Base-by-base conservation (phyloP, 1,140 invertebrate species). In the Meloidogyne exigua region DNA sequence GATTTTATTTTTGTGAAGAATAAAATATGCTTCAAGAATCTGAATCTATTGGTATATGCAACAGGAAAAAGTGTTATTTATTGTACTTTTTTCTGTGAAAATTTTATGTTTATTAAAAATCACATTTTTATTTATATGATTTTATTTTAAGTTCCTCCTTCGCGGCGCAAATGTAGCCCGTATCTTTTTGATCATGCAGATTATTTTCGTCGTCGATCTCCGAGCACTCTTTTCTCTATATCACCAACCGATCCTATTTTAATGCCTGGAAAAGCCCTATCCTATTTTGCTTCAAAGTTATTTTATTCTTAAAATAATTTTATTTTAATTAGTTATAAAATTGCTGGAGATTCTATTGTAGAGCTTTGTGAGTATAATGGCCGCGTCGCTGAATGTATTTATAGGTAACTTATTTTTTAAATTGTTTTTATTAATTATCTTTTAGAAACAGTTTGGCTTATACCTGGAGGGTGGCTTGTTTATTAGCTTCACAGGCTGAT, bases 341-440 rank as follows among this genome's bases (percentile, higher is more conserved):
- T 80, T 21, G 39, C 67, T 21, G 77, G 77, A 36, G 77, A 75
- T 62, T 79, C 77, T 21, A 26, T 79, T 18, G 67, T 42, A 7
- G 62, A 75, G 26, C 68, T 79, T 15, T 79, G 77, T 68, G 36
- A 79, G 18, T 65, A 80, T 66, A 79, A 79, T 72, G 77, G 79
- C 32, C 21, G 63, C 5, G 68, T 80, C 18, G 78, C 77, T 26
- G 77, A 79, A 25, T 26, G 12, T 18, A 65, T 73, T 65, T 73
- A 64, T 65, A 62, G 72, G 44, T 71, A 28, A 44, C 0, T 2
- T 21, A 12, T 44, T 71, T 21, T 44, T 18, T 5, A 25, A 25
- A 42, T n/a, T n/a, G 10, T 15, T 25, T 44, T n/a, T 42, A 39
- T 5, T 44, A 13, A 23, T 23, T 62, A 9, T 39, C n/a, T 21